Conservation (phyloP, 2,888 invertebrate species). For the Eristalis arbustorum region DNA sequence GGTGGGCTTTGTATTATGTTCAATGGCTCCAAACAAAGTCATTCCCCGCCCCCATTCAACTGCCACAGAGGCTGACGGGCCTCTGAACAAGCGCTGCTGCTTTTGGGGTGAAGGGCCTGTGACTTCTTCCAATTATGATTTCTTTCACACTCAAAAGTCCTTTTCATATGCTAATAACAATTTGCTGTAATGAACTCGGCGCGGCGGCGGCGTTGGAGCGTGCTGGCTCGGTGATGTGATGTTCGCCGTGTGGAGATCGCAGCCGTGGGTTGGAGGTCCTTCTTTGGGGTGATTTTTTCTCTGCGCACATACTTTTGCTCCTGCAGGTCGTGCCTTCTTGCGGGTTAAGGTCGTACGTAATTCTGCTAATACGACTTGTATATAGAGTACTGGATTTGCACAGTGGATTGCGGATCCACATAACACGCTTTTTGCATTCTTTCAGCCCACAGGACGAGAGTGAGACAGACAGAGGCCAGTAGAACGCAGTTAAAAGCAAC, state of each 20-base stretch:
- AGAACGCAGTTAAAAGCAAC: constrained; percentile 60
- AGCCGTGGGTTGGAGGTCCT: background rate
- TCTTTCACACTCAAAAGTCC: constrained; percentile 64
- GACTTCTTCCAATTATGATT: constrained; percentile 70
- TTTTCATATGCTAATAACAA: constrained; percentile 71
- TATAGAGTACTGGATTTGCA: constrained; percentile 35
- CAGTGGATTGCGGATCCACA: constrained; percentile 62
- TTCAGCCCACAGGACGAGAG: constrained; percentile 30
- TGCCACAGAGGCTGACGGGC: background rate
- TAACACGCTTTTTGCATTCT: constrained; percentile 57
- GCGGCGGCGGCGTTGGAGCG: background rate
- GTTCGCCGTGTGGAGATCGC: background rate
- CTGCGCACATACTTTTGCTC: constrained; percentile 8
- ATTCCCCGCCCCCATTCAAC: background rate
- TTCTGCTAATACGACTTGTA: constrained; percentile 58
- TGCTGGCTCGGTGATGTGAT: background rate
- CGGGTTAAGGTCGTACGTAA: constrained; percentile 69
- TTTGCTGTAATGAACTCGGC: constrained; percentile 66
- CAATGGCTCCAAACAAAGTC: constrained; percentile 65
- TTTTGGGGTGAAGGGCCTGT: constrained; percentile 18
- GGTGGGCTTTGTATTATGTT: constrained; percentile 62
- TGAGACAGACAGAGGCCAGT: background rate
- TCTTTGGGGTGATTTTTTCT: background rate
- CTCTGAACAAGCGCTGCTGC: background rate
- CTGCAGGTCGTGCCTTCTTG: constrained; percentile 50